Evolutionary conservation across 2,888 invertebrate genomes (phyloP).

Genomic region (Parasteatoda lunata): DNA sequence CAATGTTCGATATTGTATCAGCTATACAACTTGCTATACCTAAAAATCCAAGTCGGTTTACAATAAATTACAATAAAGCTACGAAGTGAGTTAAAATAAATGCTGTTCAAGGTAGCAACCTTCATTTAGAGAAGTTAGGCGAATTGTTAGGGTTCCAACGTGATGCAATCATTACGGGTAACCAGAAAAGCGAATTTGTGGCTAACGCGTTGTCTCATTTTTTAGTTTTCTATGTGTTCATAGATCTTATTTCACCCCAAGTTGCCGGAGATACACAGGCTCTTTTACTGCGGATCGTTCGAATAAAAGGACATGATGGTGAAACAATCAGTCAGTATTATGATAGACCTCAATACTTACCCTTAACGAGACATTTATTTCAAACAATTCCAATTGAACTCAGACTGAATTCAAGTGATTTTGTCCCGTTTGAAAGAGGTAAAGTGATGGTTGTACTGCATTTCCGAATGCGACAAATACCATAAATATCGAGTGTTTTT

Average conservation of each 20-base stretch:
- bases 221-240: slow-evolving; percentile 69
- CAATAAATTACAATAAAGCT: slow-evolving; percentile 1
- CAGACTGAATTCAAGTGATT: slow-evolving; percentile 15
- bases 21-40: slow-evolving; percentile 10
- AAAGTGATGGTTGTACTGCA: slow-evolving; percentile 27
- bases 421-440: slow-evolving; percentile 19
- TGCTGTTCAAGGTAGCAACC: not conserved
- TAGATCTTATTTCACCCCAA: slow-evolving; percentile 70
- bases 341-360: no score
- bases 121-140: not conserved
- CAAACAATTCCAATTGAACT: slow-evolving; percentile 36
- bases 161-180: not conserved
- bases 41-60: not conserved
- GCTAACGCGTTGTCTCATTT: not conserved
- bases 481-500: slow-evolving; percentile 14
- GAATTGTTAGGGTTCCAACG: slow-evolving; percentile 13
- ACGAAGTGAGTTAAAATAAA: not conserved
- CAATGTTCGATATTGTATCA: not conserved
- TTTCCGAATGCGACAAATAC: slow-evolving; percentile 30
- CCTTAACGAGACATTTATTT: slow-evolving; percentile 14
- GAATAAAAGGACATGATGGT: no score
- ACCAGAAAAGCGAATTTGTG: slow-evolving; percentile 5
- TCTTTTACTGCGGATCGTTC: no score
- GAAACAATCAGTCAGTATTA: no score
- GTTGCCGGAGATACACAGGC: slow-evolving; percentile 70